Base-by-base conservation (phyloP, 2,113 vertebrate genomes). In the Myanophis thanlyinensis region DNA sequence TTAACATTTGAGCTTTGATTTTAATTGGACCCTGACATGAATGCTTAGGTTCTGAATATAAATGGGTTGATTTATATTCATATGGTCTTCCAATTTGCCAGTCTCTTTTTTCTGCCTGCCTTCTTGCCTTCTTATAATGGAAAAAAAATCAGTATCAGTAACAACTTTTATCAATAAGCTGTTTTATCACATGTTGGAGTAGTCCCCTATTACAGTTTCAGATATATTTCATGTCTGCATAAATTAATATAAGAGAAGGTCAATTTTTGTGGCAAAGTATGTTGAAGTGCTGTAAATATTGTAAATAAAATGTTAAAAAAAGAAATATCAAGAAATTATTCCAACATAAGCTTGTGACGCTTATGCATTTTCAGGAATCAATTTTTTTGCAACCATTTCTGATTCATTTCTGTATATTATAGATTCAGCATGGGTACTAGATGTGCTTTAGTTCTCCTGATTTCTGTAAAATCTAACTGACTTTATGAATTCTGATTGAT, bases 21-120 rank as follows among this genome's bases (percentile, higher is more conserved):
- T 95, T 95, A 94, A 87, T 56, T 87, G 10, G 27, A 3, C 30
- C 0, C 44, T 56, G 59, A 15, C 35, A 53, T 53, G 35, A 73
- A 92, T 93, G 49, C 56, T 73, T 89, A 91, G 47, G 10, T 88
- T 93, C 90, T 92, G 90, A 93, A 93, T 95, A 92, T 93, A 94
- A 92, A 95, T 92, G 46, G 35, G 54, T 67, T 52, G 56, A 12
- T 7, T 51, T 85, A 20, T 0, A 0, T 93, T 91, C 35, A 22
- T 22, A 94, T 91, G 67, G 44, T 95, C 90, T 93, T 86, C 20
- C 62, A 15, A 27, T 49, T 87, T 88, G 56, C 88, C 56, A 11
- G 13, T 5, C 15, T 88, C 59, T 46, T 15, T 92, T 92, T 51
- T 53, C 80, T 94, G 84, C 35, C 90, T 59, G 91, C 56, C 92